These are phyloP conservation scores for Eulemur mongoz DNA, from an alignment of 2,797 vertebrate species.

Conservation along the genomic window DNA sequence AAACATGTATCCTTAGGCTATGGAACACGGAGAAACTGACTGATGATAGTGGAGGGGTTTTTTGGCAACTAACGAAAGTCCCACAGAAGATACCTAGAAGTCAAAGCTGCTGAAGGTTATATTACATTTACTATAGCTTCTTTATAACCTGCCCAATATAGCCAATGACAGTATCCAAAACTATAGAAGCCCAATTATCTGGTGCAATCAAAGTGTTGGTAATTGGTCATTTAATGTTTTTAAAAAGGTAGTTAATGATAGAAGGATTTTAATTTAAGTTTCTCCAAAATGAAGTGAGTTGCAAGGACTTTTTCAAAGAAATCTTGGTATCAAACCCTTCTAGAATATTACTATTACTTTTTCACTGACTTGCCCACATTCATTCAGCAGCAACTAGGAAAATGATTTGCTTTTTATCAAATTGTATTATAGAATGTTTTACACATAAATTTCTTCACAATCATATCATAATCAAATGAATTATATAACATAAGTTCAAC, in stretches of 20 bases:
- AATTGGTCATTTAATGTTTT: background rate
- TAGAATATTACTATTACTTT: background rate
- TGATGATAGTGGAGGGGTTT: background rate
- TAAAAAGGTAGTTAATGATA: constrained; percentile 15
- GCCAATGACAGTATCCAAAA: background rate
- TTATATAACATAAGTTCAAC: background rate
- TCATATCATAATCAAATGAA: background rate
- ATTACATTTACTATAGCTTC: background rate
- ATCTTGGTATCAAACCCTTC: background rate
- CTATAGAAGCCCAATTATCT: background rate
- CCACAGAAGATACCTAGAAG: background rate
- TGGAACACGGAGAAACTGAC: background rate
- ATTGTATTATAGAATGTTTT: background rate
- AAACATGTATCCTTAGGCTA: background rate
- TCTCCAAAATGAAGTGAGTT: constrained; percentile 29
- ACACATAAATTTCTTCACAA: background rate
- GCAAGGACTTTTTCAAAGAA: background rate
- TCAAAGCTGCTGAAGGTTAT: background rate
- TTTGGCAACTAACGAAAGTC: background rate
- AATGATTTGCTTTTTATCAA: background rate
- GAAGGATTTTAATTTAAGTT: background rate
- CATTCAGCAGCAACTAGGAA: background rate
- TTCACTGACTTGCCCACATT: background rate
- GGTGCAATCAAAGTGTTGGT: background rate
- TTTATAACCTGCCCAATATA: background rate